Conservation (phyloP, 2,113 vertebrate genomes). For the Cranoglanis bouderius region DNA sequence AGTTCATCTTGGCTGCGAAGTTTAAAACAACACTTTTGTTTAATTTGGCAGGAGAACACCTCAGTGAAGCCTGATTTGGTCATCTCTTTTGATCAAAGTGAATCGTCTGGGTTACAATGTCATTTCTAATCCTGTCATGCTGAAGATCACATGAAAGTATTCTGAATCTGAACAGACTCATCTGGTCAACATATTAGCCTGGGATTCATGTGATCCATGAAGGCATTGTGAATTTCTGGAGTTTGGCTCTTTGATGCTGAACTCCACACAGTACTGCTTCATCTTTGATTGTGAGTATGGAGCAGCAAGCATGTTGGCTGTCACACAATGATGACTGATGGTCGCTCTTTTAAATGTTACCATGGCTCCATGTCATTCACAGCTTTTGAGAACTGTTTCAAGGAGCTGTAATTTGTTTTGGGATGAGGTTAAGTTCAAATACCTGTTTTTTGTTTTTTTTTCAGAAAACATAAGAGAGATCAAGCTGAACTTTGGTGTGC, state of each 20-base stretch:
- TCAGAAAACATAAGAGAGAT: too few relatives aligned
- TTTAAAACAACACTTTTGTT: neutral
- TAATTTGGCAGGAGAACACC: neutral
- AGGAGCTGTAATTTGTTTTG: neutral
- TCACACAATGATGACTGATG: neutral
- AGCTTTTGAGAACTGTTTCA: neutral
- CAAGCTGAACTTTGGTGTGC: neutral
- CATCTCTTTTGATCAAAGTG: constrained; percentile 4
- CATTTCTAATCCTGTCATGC: constrained; percentile 6
- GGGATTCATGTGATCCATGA: constrained; percentile 7
- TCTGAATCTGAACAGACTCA: constrained; percentile 5
- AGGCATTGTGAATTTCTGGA: neutral
- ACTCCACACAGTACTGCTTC: neutral
- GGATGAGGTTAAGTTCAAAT: neutral
- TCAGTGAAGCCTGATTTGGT: too few relatives aligned
- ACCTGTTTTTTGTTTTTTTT: too few relatives aligned
- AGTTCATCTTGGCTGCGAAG: neutral
- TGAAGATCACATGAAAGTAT: neutral
- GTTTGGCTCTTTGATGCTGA: constrained; percentile 38
- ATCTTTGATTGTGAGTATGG: constrained; percentile 24
- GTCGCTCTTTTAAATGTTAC: neutral
- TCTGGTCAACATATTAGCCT: constrained; percentile 28
- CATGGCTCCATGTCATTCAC: neutral
- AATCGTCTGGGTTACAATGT: neutral
- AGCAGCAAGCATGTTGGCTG: neutral